These are phyloP conservation scores for Drosophila lutescens DNA, from an alignment of 2,888 invertebrate genomes.

Conservation along the genomic window DNA sequence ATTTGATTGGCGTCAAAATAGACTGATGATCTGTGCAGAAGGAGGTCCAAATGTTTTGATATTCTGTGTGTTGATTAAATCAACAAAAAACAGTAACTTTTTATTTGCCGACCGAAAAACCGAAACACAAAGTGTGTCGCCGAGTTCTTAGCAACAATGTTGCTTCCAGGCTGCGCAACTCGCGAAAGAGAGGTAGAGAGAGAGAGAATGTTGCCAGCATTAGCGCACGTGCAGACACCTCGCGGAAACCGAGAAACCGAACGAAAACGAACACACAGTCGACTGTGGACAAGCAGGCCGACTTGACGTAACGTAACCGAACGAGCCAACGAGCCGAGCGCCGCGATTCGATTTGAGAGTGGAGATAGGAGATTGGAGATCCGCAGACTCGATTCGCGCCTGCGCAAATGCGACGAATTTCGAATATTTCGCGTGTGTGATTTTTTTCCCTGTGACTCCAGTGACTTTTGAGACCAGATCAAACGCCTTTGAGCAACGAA, in stretches of 20 bases:
- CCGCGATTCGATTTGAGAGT: slow-evolving; percentile 12
- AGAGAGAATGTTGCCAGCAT: neutral
- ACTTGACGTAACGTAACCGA: slow-evolving; percentile 79
- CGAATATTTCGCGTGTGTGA: neutral
- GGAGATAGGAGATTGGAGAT: neutral
- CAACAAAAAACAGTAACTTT: too few relatives aligned
- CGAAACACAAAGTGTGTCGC: too few relatives aligned
- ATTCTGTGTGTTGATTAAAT: too few relatives aligned
- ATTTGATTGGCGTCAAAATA: too few relatives aligned
- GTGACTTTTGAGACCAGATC: neutral
- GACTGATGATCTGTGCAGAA: too few relatives aligned
- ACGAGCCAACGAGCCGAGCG: slow-evolving; percentile 55
- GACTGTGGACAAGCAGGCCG: slow-evolving; percentile 83
- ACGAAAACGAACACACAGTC: slow-evolving; percentile 69
- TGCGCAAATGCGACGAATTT: slow-evolving; percentile 59
- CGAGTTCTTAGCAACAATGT: too few relatives aligned
- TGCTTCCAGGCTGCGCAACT: slow-evolving; percentile 27
- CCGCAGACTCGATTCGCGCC: slow-evolving; percentile 34
- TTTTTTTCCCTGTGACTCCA: neutral
- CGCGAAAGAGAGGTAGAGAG: neutral
- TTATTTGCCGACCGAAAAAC: too few relatives aligned
- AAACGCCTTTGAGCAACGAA: neutral
- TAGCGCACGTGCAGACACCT: slow-evolving; percentile 47
- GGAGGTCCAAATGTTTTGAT: too few relatives aligned
- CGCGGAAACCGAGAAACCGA: neutral